These are phyloP conservation scores for Colletes latitarsis DNA, from an alignment of 1,140 invertebrate genomes.

Conservation along the genomic window DNA sequence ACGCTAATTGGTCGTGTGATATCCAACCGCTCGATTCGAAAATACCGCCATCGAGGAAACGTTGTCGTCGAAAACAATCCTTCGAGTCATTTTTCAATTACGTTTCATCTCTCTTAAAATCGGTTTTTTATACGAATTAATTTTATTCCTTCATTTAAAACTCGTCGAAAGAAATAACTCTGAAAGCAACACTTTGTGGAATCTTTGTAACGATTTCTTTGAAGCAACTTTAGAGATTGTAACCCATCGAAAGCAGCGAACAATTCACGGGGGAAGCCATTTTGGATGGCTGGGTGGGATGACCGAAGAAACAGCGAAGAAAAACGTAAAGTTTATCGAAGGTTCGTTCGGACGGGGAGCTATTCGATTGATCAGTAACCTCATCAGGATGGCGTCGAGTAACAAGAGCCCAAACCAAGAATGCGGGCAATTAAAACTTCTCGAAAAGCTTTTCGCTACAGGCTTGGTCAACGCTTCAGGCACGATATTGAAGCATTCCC, in stretches of 20 bases:
- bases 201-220: too few relatives aligned
- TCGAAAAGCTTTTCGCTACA: conserved; percentile 12
- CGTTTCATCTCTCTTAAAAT: too few relatives aligned
- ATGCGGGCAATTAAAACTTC: conserved; percentile 41
- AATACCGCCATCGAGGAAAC: too few relatives aligned
- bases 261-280: not conserved
- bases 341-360: not conserved
- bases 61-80: too few relatives aligned
- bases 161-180: too few relatives aligned
- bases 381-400: not conserved
- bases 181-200: too few relatives aligned
- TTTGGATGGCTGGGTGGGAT: not conserved
- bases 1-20: not conserved
- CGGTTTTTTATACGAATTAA: too few relatives aligned
- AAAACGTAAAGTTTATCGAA: conserved; percentile 19
- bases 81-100: too few relatives aligned
- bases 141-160: too few relatives aligned
- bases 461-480: not conserved
- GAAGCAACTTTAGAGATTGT: too few relatives aligned
- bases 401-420: not conserved
- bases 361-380: conserved; percentile 27
- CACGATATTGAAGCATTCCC: conserved; percentile 26
- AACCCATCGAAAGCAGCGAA: not conserved
- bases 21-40: too few relatives aligned
- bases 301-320: not conserved